Evolutionary conservation across 2,888 invertebrate genomes (phyloP), one percentile per base, ranked within the genome.

Genomic region (Dolomedes plantarius): DNA sequence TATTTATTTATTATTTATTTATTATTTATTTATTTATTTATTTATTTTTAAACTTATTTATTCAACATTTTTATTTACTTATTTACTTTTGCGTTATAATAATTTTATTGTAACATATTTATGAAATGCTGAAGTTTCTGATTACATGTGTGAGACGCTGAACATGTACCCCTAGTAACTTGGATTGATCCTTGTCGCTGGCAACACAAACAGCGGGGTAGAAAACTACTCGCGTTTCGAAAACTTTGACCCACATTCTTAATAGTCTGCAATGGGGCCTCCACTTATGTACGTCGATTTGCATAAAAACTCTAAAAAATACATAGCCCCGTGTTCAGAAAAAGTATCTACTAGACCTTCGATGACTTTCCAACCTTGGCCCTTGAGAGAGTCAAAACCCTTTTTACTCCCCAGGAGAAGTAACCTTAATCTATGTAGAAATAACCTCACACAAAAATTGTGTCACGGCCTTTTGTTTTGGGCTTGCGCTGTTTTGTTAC

Each of bases 211-310:
- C 56, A 56, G 6, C 3, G 5, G 9, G 5, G 16, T 56, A 2
- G 56, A 36, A 36, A 36, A 46, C 41, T 46, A 64, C 39, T 65
- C 36, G n/a, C n/a, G n/a, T n/a, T n/a, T n/a, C n/a, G 19, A 68
- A 81, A 81, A 81, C 81, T 81, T 80, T 81, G 81, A 81, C 81
- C 81, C 11, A 81, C 68, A 68, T 81, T 13, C n/a, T 27, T n/a
- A 69, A 62, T 50, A 56, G 77, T 36, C 31, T 29, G 65, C 13
- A 81, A 68, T 64, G 74, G 74, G 81, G 81, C 13, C 81, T 56
- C 32, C n/a, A 56, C 68, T 68, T 74, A 75, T 32, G 36, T 31
- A n/a, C 31, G 32, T 19, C 72, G 31, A 19, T 16, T 46, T 46
- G 16, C 9, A 16, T 56, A 46, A 46, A n/a, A 46, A 46, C 46